Evolutionary conservation across 1,140 invertebrate species (phyloP), one percentile per base, ranked within the genome.

Genomic region (Drosophila serrata): DNA sequence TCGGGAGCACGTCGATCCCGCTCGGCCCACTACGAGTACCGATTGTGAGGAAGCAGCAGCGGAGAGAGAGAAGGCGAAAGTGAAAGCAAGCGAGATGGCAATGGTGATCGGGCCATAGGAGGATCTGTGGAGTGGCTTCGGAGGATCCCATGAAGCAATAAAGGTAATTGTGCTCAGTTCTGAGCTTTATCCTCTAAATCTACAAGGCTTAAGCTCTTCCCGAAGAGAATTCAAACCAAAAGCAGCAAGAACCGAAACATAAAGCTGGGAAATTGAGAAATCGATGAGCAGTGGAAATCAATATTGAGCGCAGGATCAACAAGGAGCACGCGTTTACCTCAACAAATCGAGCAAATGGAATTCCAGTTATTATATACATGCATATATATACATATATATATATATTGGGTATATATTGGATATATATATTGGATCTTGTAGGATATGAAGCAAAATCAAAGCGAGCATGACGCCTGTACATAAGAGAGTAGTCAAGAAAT

Each of bases 1-100:
- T 92, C 91, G 17, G 91, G 91, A 15, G 86, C 90, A n/a, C 53
- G 91, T n/a, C 91, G 91, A 15, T 92, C 91, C 1, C 87, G 91
- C 6, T 92, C 91, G 5, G 91, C 91, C 0, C 87, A 92, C 64
- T 92, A 92, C 46, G 91, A 92, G 48, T 92, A 92, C 53, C 70
- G 80, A 3, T 73, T 92, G 76, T 92, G 85, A 92, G 42, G 68
- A 31, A 11, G 46, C 24, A 33, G 37, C n/a, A 48, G 13, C 24
- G 39, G 42, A 4, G 40, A 43, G 2, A n/a, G 42, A 22, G 42
- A 6, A 15, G 3, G 19, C 11, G 27, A 24, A 27, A 11, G 13
- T 17, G 33, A 73, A 74, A 53, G 8, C 31, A 33, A 75, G 15
- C 4, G 70, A n/a, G 55, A 72, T 13, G 35, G 49, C 13, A 27